A percentile compares a stretch with the other conserved stretches of the same genome.
Evolutionary conservation across 2,888 invertebrate species (phyloP).

Genomic region (Enoplolaimus lenunculus): DNA sequence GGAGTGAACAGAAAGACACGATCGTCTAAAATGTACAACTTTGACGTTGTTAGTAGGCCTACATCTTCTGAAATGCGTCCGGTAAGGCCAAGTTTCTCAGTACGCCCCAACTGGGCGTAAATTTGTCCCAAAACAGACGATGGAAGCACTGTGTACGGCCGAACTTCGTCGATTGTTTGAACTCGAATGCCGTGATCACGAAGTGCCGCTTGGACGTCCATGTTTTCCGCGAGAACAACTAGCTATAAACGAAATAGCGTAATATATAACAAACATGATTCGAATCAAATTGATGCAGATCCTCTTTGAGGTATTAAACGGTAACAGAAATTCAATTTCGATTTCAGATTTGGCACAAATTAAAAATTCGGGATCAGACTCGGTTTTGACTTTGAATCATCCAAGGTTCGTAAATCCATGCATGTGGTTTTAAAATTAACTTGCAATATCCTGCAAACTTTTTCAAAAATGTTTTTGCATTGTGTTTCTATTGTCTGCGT

Average conservation of each 20-base stretch:
- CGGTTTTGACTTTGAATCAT: too few relatives aligned
- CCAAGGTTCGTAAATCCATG: too few relatives aligned
- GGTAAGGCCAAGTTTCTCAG: conserved; percentile 77
- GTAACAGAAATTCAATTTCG: too few relatives aligned
- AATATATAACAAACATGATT: conserved; percentile 22
- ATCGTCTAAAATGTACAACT: conserved; percentile 84
- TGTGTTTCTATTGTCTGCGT: too few relatives aligned
- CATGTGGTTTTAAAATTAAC: too few relatives aligned
- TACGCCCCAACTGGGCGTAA: conserved; percentile 78
- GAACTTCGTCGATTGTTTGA: conserved; percentile 81
- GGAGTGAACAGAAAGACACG: conserved; percentile 95
- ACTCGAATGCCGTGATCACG: conserved; percentile 69
- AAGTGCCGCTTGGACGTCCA: conserved; percentile 71
- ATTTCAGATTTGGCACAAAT: too few relatives aligned
- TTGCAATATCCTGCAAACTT: too few relatives aligned
- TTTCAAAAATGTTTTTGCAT: too few relatives aligned
- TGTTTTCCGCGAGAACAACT: conserved; percentile 88
- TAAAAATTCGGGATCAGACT: too few relatives aligned
- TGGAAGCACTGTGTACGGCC: conserved; percentile 89
- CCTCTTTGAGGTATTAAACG: too few relatives aligned
- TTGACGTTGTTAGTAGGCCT: conserved; percentile 91
- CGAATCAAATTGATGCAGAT: background rate
- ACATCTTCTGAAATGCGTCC: conserved; percentile 89
- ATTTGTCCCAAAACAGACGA: conserved; percentile 86
- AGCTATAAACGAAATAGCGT: too few relatives aligned